Evolutionary conservation across 2,113 vertebrate species (phyloP), one percentile per base, ranked within the genome.

Genomic region (Polyodon spathula): DNA sequence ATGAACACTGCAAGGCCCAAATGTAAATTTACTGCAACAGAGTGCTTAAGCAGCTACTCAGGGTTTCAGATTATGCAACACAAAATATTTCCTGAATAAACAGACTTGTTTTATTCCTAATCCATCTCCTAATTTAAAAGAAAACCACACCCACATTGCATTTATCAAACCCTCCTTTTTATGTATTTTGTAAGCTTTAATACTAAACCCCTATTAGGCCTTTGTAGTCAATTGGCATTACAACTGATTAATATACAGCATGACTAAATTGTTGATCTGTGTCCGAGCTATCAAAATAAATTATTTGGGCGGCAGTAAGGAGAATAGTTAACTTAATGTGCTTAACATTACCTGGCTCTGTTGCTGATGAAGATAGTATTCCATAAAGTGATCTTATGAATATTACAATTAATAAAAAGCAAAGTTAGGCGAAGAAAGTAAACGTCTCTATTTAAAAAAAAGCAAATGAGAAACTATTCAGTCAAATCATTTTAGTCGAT

Each of bases 371-470:
- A 76, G 68, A 72, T 67, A 75, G 76, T 81, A 76, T 82, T 86
- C 79, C 78, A 67, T 52, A 58, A 44, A 73, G 71, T 64, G 77
- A 78, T 86, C 81, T 81, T 79, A 80, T 62, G 78, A 78, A 78
- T 81, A 85, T 84, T 79, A 79, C 82, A 82, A 84, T 80, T 86
- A 86, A 87, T 87, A 83, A 87, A 81, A 76, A 82, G 70, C 74
- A 80, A 72, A 74, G 76, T 70, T 73, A 78, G 71, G 71, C 70
- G 76, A 77, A 66, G 69, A 76, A 76, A 73, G 71, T 70, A 84
- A 86, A 81, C 76, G 73, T 88, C 81, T 84, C 79, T 72, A 82
- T 86, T 64, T 69, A 78, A 83, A 86, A 86, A 77, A 73, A 85
- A 80, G 74, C 81, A 87, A 78, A 84, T 80, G 74, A 88, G 82